phyloP scores from a whole-genome alignment of 2,797 vertebrate species.

The Acrossocheilus wenchowensis region DNA sequence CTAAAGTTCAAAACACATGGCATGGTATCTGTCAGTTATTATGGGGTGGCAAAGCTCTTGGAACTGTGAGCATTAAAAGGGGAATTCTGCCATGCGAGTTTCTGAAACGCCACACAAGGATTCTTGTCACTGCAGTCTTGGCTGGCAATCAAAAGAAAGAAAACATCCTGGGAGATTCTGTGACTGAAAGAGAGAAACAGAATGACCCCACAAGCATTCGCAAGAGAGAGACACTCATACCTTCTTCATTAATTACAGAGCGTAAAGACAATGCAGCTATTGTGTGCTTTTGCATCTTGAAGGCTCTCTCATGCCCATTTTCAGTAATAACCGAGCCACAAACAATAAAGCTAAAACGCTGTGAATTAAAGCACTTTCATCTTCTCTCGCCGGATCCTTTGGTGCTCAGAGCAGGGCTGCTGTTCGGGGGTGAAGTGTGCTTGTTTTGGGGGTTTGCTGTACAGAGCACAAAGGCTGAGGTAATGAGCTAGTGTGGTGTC shows the following conservation, averaged over 20 bases:
- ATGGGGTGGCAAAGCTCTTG: constrained; percentile 46
- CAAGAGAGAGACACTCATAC: constrained; percentile 48
- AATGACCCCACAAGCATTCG: constrained; percentile 19
- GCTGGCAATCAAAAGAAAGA: constrained; percentile 52
- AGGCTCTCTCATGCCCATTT: constrained; percentile 52
- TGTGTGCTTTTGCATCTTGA: constrained; percentile 58
- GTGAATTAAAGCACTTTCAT: constrained; percentile 58
- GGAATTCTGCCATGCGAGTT: constrained; percentile 51
- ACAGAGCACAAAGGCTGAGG: constrained; percentile 74
- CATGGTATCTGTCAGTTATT: constrained; percentile 53
- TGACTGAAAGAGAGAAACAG: constrained; percentile 43
- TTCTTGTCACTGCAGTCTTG: constrained; percentile 49
- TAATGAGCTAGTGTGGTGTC: constrained; percentile 71
- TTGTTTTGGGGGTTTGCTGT: constrained; percentile 63
- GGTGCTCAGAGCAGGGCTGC: constrained; percentile 64
- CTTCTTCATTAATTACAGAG: constrained; percentile 67
- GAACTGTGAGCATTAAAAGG: constrained; percentile 40
- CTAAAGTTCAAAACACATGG: constrained; percentile 55
- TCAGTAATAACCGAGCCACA: constrained; percentile 60
- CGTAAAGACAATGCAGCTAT: constrained; percentile 61
- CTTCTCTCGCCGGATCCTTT: constrained; percentile 64
- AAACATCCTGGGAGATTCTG: constrained; percentile 50
- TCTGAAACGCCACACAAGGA: constrained; percentile 47
- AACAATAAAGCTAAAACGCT: constrained; percentile 53
- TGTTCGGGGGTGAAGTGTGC: constrained; percentile 69